Evolutionary conservation across 2,888 invertebrate genomes (phyloP).

Genomic region (Cactoblastis cactorum): DNA sequence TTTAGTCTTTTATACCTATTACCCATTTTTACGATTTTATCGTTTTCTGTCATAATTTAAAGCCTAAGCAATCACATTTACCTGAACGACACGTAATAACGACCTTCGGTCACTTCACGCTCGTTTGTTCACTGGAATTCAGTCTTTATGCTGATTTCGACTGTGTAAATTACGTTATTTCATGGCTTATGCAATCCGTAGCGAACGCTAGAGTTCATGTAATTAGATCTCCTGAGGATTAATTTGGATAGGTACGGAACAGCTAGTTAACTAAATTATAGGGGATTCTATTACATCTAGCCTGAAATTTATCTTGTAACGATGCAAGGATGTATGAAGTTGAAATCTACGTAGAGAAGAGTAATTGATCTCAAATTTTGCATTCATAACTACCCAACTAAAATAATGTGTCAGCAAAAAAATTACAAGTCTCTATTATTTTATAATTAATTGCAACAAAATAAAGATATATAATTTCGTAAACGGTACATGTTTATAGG

Average conservation of each 20-base stretch:
- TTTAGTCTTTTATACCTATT: too few relatives aligned
- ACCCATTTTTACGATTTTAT: too few relatives aligned
- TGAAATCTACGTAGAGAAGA: too few relatives aligned
- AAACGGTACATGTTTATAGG: not conserved
- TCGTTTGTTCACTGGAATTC: slow-evolving; percentile 9
- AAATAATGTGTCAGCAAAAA: too few relatives aligned
- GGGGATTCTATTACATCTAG: not conserved
- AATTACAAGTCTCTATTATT: not conserved
- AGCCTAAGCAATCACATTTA: not conserved
- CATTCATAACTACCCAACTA: too few relatives aligned
- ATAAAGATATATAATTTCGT: not conserved
- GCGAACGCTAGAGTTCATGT: not conserved
- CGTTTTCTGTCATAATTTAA: not conserved
- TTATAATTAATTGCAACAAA: not conserved
- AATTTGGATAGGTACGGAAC: not conserved
- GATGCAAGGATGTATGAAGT: not conserved
- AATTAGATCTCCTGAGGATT: slow-evolving; percentile 4
- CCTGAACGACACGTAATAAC: slow-evolving; percentile 1
- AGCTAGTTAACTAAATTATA: not conserved
- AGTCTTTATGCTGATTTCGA: not conserved
- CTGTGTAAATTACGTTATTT: slow-evolving; percentile 8
- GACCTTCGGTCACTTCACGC: slow-evolving; percentile 7
- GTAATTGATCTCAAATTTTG: too few relatives aligned
- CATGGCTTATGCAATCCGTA: slow-evolving; percentile 10
- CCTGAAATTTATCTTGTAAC: not conserved